Base-by-base conservation (phyloP, 2,888 invertebrate species). In the Drosophila subsilvestris region DNA sequence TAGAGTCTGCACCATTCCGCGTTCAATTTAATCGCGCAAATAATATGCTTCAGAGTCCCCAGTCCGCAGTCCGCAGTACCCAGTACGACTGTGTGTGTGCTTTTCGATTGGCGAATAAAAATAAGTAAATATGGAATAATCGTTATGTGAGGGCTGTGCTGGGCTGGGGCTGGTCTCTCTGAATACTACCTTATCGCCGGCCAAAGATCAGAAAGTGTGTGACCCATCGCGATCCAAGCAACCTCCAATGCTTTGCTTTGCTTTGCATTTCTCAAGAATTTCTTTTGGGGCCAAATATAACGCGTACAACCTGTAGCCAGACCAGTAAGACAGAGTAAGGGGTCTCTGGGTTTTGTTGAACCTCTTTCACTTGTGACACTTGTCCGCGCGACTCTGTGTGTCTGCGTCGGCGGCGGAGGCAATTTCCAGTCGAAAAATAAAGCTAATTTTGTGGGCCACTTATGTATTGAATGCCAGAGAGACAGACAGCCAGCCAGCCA, bases 1-100 rank as follows among this genome's bases (percentile, higher is more conserved):
- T 20, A 49, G 68, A 66, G 47, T 12, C 9, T 67, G 55, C 48
- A 18, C 56, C 63, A 65, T 57, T 73, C 37, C 79, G 82, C 85
- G 91, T 90, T 90, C 90, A 91, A 89, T 90, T 90, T 90, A 91
- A 91, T 90, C 90, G 89, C 88, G 80, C 90, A 90, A 90, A 91
- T 91, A 90, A 91, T 89, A 91, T 88, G 78, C 71, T 76, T 77
- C 29, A 50, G 56, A 49, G 60, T 47, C 17, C 17, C 47, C 27
- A 37, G 2, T 37, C 22, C 22, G n/a, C n/a, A 47, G 27, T 44
- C 27, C 12, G n/a, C n/a, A n/a, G n/a, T n/a, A n/a, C n/a, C n/a
- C 37, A 29, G 29, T 32, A 12, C 42, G 42, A 25, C 20, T 20
- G 20, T 5, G 54, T 47, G 50, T 72, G 51, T 47, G 72, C 71